phyloP scores from a whole-genome alignment of 2,797 vertebrate genomes.

The Oceanodroma leucorhoa region DNA sequence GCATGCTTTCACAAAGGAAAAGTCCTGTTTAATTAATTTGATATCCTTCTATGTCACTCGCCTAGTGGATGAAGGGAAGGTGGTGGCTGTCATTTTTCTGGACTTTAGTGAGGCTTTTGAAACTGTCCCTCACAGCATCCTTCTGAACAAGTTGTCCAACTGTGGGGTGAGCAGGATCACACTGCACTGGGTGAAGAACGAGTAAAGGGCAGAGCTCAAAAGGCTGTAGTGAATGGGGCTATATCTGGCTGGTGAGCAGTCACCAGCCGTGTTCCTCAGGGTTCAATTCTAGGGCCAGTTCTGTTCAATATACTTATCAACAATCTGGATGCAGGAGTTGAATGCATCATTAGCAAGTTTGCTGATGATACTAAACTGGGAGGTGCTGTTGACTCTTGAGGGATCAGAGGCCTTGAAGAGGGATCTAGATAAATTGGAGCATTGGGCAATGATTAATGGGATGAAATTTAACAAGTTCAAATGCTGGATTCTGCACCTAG shows the following conservation, averaged over 20 bases:
- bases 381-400: background rate
- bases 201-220: background rate
- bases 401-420: background rate
- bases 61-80: background rate
- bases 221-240: background rate
- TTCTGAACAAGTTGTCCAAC: background rate
- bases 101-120: background rate
- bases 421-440: background rate
- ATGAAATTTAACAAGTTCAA: background rate
- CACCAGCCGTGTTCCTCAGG: background rate
- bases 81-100: background rate
- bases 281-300: background rate
- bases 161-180: background rate
- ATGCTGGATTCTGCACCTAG: background rate
- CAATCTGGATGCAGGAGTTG: background rate
- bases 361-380: background rate
- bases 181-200: background rate
- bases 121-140: background rate
- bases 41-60: fast-evolving
- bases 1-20: background rate
- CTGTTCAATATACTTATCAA: background rate
- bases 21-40: background rate
- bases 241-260: background rate
- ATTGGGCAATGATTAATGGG: background rate
- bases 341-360: background rate